Conservation (phyloP, 2,797 vertebrate species). For the Oryzias dopingdopingensis region DNA sequence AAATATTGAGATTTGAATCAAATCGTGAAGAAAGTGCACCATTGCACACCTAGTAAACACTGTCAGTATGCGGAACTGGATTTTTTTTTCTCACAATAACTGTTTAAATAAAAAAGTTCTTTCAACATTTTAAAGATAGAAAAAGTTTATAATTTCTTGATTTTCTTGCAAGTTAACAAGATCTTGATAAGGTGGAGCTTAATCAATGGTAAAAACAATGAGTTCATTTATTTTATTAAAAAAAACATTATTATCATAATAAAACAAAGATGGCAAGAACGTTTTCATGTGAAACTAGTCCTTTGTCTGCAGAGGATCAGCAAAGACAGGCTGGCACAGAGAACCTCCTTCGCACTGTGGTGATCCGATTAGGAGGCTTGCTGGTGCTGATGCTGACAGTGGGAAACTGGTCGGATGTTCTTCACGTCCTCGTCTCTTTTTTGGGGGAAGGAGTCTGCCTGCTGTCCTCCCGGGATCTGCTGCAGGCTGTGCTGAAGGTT, state of each 20-base stretch:
- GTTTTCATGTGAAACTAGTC: background rate
- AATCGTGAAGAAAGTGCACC: no score
- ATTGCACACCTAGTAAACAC: no score
- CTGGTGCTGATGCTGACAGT: conserved; percentile 84
- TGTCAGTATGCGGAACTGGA: no score
- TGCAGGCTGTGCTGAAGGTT: conserved; percentile 74
- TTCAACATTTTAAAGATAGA: no score
- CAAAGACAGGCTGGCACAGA: conserved; percentile 49
- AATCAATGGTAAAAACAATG: no score
- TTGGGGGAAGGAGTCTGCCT: conserved; percentile 84
- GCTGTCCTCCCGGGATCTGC: conserved; percentile 61
- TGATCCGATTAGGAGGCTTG: conserved; percentile 82
- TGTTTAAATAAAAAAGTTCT: no score
- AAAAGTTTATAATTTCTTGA: no score
- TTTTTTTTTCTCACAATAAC: no score
- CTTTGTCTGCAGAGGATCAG: conserved; percentile 76
- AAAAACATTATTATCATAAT: background rate
- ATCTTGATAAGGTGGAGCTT: no score
- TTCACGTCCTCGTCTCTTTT: conserved; percentile 78
- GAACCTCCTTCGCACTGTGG: conserved; percentile 68
- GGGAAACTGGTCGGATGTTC: conserved; percentile 82
- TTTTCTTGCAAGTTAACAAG: no score
- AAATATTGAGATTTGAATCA: no score
- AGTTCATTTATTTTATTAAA: no score
- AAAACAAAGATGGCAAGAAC: background rate